Conservation (phyloP, 2,888 invertebrate genomes). For the Dynastes hyllus region DNA sequence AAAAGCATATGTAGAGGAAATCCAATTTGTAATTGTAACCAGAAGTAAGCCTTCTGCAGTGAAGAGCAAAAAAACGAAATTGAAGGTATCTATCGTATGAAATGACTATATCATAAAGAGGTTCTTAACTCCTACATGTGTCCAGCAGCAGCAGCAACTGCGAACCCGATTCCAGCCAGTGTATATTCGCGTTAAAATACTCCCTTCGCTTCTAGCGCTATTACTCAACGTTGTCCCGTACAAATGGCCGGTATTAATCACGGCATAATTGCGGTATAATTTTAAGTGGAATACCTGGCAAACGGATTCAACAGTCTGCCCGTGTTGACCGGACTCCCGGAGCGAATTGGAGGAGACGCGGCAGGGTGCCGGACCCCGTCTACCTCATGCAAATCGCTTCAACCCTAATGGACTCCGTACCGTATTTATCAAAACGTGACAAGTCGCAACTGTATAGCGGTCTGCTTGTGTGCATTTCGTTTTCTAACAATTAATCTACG, state of each 20-base stretch:
- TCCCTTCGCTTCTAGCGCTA: slow-evolving; percentile 39
- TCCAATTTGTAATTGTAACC: too few species aligned
- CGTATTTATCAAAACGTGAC: slow-evolving; percentile 51
- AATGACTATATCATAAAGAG: background rate
- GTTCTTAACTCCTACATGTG: slow-evolving; percentile 1
- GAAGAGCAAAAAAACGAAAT: too few species aligned
- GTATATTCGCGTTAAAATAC: background rate
- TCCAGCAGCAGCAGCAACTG: too few species aligned
- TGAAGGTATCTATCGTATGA: too few species aligned
- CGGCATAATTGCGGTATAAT: slow-evolving; percentile 54
- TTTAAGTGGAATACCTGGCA: slow-evolving; percentile 53
- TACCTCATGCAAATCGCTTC: slow-evolving; percentile 53
- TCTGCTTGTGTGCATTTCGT: too few species aligned
- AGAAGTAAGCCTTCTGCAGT: too few species aligned
- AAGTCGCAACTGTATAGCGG: slow-evolving; percentile 5
- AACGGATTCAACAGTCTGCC: slow-evolving; percentile 45
- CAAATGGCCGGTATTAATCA: slow-evolving; percentile 54
- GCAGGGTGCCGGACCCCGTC: slow-evolving; percentile 50
- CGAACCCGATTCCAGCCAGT: too few species aligned
- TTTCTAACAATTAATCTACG: too few species aligned
- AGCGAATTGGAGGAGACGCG: slow-evolving; percentile 52
- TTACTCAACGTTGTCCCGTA: slow-evolving; percentile 50
- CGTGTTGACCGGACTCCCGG: slow-evolving; percentile 53
- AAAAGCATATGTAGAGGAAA: too few species aligned
- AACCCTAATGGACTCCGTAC: slow-evolving; percentile 52